These are phyloP conservation scores for Rhinolophus sinicus DNA, from an alignment of 2,113 vertebrate genomes.

Conservation along the genomic window DNA sequence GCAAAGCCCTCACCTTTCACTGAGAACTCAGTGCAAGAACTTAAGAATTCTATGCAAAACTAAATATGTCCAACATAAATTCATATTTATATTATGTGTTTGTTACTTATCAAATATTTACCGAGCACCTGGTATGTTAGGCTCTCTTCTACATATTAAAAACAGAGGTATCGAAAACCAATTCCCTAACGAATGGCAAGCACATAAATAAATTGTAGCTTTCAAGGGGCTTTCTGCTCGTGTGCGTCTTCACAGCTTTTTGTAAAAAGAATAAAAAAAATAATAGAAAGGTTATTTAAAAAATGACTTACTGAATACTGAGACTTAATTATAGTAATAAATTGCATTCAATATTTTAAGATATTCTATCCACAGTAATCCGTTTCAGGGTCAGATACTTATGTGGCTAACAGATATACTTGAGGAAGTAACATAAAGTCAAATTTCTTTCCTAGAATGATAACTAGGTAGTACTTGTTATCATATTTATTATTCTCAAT, in stretches of 20 bases:
- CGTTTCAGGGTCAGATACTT: constrained; percentile 9
- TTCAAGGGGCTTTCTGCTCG: background rate
- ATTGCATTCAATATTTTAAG: background rate
- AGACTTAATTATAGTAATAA: constrained; percentile 25
- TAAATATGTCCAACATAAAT: background rate
- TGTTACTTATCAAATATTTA: background rate
- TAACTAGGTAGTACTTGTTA: background rate
- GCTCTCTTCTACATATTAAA: background rate
- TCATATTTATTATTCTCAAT: background rate
- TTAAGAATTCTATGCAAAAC: background rate
- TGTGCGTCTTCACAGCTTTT: background rate
- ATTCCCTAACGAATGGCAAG: background rate
- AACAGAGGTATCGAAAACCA: background rate
- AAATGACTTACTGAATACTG: background rate
- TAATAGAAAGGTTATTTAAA: background rate
- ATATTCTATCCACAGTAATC: background rate
- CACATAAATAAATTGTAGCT: background rate
- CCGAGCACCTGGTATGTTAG: background rate
- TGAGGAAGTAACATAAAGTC: constrained; percentile 1
- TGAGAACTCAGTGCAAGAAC: background rate
- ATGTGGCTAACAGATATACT: background rate
- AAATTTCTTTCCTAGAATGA: constrained; percentile 2
- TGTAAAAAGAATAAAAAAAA: background rate
- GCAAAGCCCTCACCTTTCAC: background rate
- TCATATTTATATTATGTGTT: background rate